Conservation (phyloP, 1,140 invertebrate genomes). For the Prorops nasuta region DNA sequence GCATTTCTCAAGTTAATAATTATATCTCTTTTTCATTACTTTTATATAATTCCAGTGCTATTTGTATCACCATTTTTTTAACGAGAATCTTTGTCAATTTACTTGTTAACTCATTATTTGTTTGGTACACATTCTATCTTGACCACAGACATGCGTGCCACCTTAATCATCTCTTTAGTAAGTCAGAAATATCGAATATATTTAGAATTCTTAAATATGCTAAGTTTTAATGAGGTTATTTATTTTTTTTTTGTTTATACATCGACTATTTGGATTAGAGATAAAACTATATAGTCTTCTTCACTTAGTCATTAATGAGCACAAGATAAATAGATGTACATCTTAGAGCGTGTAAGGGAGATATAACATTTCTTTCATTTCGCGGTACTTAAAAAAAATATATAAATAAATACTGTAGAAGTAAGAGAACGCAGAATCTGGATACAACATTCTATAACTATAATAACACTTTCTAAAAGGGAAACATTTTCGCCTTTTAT, state of each 20-base stretch:
- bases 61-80: too few species aligned
- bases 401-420: constrained; percentile 8
- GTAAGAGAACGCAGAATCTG: constrained; percentile 3
- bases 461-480: too few species aligned
- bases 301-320: constrained; percentile 46
- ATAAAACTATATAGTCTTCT: constrained; percentile 30
- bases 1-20: neutral
- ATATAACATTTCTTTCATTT: too few species aligned
- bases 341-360: constrained; percentile 39
- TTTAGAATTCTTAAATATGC: constrained; percentile 24
- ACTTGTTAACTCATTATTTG: too few species aligned
- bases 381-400: too few species aligned
- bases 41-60: too few species aligned
- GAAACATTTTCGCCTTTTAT: neutral
- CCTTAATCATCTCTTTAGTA: too few species aligned
- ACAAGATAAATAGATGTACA: constrained; percentile 46
- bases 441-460: too few species aligned
- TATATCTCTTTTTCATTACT: neutral
- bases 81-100: too few species aligned
- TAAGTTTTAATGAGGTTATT: constrained; percentile 31
- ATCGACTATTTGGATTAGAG: constrained; percentile 27
- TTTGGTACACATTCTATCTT: too few species aligned
- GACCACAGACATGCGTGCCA: too few species aligned
- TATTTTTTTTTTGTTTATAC: constrained; percentile 24
- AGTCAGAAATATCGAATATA: constrained; percentile 24